Conservation (phyloP, 2,797 vertebrate genomes). For the Siniperca undulata region DNA sequence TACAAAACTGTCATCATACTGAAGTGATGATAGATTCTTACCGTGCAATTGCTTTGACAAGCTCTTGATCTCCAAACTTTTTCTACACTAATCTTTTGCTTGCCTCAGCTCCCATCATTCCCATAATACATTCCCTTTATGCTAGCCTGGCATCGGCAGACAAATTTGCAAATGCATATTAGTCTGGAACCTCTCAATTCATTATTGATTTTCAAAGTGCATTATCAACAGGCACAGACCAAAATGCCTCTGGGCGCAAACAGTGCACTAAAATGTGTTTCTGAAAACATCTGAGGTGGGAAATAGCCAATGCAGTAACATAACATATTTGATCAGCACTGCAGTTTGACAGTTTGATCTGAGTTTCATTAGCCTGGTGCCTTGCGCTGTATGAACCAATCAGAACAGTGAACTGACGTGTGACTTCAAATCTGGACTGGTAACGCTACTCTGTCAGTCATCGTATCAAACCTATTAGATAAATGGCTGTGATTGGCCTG, state of each 20-base stretch:
- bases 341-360: no score
- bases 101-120: neutral
- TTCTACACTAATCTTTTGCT: neutral
- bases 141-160: no score
- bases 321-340: no score
- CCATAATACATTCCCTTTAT: neutral
- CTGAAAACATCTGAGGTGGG: neutral
- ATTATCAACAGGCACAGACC: neutral
- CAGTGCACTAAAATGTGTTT: neutral
- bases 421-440: no score
- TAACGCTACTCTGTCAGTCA: no score
- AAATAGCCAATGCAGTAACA: no score
- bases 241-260: neutral
- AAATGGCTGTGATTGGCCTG: no score
- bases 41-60: conserved; percentile 1
- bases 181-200: neutral
- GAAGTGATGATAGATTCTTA: neutral
- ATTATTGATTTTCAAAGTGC: neutral
- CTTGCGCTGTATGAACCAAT: no score
- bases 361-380: no score
- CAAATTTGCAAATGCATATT: no score
- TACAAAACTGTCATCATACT: neutral
- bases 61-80: neutral
- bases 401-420: no score
- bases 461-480: no score